phyloP scores from a whole-genome alignment of 2,113 vertebrate genomes.

The Rhegmatorhina hoffmannsi region DNA sequence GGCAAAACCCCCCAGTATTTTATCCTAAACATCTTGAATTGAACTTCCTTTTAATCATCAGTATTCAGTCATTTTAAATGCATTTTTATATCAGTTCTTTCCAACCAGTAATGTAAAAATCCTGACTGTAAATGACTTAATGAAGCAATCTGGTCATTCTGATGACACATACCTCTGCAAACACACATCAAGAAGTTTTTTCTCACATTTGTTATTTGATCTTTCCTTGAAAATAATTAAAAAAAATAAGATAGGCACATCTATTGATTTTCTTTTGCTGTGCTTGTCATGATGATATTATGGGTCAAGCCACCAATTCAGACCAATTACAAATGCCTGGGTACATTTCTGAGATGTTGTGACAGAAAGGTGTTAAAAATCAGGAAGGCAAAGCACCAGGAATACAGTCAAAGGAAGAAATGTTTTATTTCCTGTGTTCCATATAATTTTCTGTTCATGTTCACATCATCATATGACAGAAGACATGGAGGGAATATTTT shows the following conservation, averaged over 20 bases:
- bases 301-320: neutral
- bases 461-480: neutral
- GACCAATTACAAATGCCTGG: neutral
- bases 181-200: neutral
- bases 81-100: neutral
- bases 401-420: neutral
- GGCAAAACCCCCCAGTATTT: neutral
- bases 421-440: neutral
- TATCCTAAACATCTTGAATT: neutral
- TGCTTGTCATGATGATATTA: neutral
- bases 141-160: neutral
- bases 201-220: neutral
- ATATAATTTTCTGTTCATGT: neutral
- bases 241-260: neutral
- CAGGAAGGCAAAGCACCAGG: neutral
- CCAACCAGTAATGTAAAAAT: neutral
- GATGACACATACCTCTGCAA: neutral
- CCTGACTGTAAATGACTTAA: neutral
- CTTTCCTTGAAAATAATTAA: neutral
- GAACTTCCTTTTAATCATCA: neutral
- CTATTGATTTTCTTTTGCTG: neutral
- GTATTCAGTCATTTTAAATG: neutral
- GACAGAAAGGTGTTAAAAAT: neutral
- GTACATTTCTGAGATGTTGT: neutral
- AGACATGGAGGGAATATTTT: neutral